Evolutionary conservation across 2,113 vertebrate species (phyloP).

Genomic region (Mesembrinibis cayennensis): DNA sequence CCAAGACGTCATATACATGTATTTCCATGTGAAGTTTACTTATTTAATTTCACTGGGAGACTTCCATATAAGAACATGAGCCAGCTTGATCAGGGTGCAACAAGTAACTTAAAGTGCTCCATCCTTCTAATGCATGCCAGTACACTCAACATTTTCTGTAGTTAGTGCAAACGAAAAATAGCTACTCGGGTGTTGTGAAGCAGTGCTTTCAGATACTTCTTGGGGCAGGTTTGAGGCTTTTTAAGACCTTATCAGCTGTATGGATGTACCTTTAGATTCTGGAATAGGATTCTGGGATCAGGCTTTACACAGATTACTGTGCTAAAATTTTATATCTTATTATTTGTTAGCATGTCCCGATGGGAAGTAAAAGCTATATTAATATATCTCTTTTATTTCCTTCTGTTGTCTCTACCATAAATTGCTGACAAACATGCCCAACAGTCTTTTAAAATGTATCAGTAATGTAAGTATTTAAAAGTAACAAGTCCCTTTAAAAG

Average conservation of each 20-base stretch:
- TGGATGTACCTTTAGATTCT: background rate
- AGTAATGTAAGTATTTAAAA: background rate
- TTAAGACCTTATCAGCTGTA: background rate
- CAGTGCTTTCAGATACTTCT: background rate
- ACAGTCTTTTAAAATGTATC: background rate
- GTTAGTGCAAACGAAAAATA: background rate
- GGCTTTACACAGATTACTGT: background rate
- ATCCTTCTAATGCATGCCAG: background rate
- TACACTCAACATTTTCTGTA: background rate
- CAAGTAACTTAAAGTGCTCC: background rate
- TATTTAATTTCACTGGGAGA: background rate
- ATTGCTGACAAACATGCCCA: background rate
- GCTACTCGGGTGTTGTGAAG: background rate
- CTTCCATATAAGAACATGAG: background rate
- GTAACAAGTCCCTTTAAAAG: background rate
- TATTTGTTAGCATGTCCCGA: background rate
- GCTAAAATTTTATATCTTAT: background rate
- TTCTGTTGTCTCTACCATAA: background rate
- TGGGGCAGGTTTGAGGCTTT: background rate
- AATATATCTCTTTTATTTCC: background rate
- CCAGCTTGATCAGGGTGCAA: background rate
- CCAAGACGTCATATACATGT: accelerated
- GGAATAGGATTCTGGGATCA: background rate
- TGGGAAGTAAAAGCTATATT: background rate
- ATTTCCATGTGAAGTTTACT: background rate